phyloP scores from a whole-genome alignment of 2,113 vertebrate genomes.

The Platysternon megacephalum region DNA sequence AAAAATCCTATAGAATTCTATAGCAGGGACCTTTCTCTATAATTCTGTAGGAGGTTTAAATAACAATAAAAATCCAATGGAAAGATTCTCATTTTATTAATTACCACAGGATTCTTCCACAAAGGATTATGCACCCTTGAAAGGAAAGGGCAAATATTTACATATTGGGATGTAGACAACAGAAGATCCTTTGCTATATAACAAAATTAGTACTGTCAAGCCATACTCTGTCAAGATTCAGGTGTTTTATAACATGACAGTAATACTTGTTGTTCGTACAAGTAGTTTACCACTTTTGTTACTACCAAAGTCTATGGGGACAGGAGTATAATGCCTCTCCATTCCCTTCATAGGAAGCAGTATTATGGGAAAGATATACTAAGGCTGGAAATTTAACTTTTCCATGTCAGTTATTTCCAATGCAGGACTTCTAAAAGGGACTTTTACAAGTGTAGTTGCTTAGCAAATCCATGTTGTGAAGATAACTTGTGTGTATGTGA shows the following conservation, averaged over 20 bases:
- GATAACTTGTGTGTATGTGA: not conserved
- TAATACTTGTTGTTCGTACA: not conserved
- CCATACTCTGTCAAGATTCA: not conserved
- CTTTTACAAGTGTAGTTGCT: not conserved
- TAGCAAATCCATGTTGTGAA: not conserved
- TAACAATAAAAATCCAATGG: not conserved
- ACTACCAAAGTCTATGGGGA: not conserved
- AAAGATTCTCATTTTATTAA: rapidly evolving
- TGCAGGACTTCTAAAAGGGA: not conserved
- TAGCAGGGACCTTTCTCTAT: not conserved
- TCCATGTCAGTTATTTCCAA: rapidly evolving
- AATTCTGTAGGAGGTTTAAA: not conserved
- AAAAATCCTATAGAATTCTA: not conserved
- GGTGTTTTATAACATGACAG: not conserved
- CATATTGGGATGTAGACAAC: not conserved
- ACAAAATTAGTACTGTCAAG: not conserved
- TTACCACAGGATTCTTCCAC: not conserved
- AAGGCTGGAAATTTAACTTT: not conserved
- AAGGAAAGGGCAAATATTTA: not conserved
- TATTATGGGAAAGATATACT: not conserved
- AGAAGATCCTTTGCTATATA: not conserved
- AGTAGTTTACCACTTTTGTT: not conserved
- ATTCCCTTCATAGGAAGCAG: not conserved
- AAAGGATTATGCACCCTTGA: not conserved
- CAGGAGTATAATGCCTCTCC: not conserved